phyloP scores from a whole-genome alignment of 2,888 invertebrate species.

The Temnothorax rugatulus region DNA sequence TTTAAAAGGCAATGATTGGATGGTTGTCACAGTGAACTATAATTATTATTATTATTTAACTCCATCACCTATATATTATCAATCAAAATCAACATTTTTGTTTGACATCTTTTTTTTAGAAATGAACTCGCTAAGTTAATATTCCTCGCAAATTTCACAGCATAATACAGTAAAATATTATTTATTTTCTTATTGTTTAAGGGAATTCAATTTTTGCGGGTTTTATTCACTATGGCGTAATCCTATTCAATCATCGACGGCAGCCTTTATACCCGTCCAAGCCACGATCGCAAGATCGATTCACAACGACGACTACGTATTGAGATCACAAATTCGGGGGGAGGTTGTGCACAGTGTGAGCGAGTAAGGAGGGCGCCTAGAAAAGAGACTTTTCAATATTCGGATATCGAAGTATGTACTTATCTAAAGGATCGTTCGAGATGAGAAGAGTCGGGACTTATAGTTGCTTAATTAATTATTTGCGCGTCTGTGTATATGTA shows the following conservation, averaged over 20 bases:
- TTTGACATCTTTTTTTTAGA: not conserved
- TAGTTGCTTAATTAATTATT: constrained; percentile 64
- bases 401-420: constrained; percentile 54
- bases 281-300: constrained; percentile 62
- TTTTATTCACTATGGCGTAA: constrained; percentile 18
- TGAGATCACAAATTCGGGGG: constrained; percentile 27
- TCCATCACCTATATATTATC: not conserved
- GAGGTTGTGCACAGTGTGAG: constrained; percentile 22
- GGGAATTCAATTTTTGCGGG: not conserved
- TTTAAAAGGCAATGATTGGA: constrained; percentile 33
- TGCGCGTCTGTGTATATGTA: constrained; percentile 28
- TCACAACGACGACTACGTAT: constrained; percentile 59
- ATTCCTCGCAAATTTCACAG: not conserved
- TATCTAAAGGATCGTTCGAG: constrained; percentile 55
- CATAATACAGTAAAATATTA: not conserved
- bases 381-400: constrained; percentile 35
- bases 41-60: constrained; percentile 7
- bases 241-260: constrained; percentile 35
- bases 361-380: constrained; percentile 24
- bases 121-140: not conserved
- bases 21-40: constrained; percentile 23
- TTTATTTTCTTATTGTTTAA: not conserved
- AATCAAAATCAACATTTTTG: not conserved
- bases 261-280: constrained; percentile 50
- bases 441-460: constrained; percentile 54